Evolutionary conservation across 2,797 vertebrate species (phyloP).

Genomic region (Pangasius djambal): DNA sequence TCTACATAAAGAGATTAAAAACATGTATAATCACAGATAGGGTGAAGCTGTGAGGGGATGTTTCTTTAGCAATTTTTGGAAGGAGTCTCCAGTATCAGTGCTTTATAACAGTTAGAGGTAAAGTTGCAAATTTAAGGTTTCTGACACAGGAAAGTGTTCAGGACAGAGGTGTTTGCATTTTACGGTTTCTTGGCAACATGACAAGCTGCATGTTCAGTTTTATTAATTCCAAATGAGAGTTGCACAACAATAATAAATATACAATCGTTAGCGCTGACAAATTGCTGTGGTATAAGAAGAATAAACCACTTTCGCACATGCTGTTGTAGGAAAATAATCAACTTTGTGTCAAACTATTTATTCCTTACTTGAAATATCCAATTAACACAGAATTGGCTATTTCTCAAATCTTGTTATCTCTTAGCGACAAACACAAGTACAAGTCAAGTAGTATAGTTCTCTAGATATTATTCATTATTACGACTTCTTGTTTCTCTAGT

Average conservation of each 20-base stretch:
- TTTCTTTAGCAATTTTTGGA: background rate
- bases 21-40: background rate
- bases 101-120: background rate
- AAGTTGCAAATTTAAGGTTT: background rate
- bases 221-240: background rate
- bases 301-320: background rate
- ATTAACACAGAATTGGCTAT: background rate
- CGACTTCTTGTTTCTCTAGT: background rate
- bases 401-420: background rate
- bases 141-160: background rate
- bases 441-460: background rate
- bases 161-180: background rate
- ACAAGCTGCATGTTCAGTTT: background rate
- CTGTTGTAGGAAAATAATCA: background rate
- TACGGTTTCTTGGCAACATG: background rate
- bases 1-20: background rate
- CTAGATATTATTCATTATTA: background rate
- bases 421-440: background rate
- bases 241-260: no score
- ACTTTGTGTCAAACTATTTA: background rate
- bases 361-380: background rate
- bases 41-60: background rate
- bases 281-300: background rate
- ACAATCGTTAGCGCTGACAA: background rate
- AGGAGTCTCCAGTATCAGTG: no score